These are phyloP conservation scores for Hippocampus abdominalis DNA, from an alignment of 2,113 vertebrate species.

Conservation along the genomic window DNA sequence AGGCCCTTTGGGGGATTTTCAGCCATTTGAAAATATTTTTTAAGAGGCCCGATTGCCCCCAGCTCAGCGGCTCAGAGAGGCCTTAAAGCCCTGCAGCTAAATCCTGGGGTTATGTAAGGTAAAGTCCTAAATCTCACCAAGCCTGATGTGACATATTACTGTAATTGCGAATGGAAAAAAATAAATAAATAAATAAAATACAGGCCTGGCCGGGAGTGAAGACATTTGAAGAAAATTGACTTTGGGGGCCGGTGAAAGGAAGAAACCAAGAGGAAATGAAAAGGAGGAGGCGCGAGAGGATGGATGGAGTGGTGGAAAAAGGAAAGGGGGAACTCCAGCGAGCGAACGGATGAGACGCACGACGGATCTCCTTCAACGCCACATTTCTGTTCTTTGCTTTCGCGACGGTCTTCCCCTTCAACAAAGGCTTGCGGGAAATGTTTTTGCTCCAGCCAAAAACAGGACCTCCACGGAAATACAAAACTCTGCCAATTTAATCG, in stretches of 20 bases:
- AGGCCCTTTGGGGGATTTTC: conserved; percentile 66
- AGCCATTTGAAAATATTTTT: conserved; percentile 71
- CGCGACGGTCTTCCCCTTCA: conserved; percentile 10
- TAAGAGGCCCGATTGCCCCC: conserved; percentile 68
- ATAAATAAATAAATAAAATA: conserved; percentile 32
- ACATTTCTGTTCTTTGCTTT: conserved; percentile 9
- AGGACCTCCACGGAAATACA: conserved; percentile 55
- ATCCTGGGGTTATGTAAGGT: conserved; percentile 78
- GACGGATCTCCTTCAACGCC: conserved; percentile 22
- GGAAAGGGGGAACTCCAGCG: neutral
- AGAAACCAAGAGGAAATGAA: conserved; percentile 30
- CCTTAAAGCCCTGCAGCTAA: conserved; percentile 72
- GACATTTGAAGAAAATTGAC: conserved; percentile 22
- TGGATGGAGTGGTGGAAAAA: conserved; percentile 51
- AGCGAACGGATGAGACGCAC: conserved; percentile 35
- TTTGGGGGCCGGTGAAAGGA: conserved; percentile 24
- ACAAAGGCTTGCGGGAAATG: conserved; percentile 14
- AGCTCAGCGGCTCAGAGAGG: conserved; percentile 71
- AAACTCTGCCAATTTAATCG: conserved; percentile 40
- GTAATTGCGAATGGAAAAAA: conserved; percentile 72
- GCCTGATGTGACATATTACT: conserved; percentile 81
- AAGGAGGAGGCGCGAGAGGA: conserved; percentile 57
- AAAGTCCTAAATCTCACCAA: conserved; percentile 75
- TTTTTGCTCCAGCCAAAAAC: conserved; percentile 19
- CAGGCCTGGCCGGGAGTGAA: conserved; percentile 33